These are phyloP conservation scores for Umimayanthus chanpuru DNA, from an alignment of 92 coral and sea anemone species.

Conservation along the genomic window DNA sequence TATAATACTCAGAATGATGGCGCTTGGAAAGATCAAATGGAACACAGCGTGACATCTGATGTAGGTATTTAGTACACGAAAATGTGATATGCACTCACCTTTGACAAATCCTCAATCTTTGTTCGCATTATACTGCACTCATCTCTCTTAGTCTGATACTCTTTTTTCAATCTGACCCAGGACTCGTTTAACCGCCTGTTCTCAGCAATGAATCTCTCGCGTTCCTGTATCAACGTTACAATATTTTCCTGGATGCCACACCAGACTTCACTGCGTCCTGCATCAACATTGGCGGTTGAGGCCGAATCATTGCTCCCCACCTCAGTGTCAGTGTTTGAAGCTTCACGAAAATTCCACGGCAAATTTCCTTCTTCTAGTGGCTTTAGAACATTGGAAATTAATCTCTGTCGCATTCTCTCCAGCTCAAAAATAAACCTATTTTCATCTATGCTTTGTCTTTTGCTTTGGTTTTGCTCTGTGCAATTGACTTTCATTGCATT, in stretches of 20 bases:
- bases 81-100: neutral
- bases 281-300: slow-evolving; percentile 30
- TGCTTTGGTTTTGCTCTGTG: slow-evolving; percentile 33
- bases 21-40: neutral
- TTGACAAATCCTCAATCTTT: neutral
- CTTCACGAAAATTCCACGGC: slow-evolving; percentile 14
- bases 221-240: slow-evolving; percentile 53
- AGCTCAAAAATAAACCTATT: slow-evolving; percentile 42
- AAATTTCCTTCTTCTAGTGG: slow-evolving; percentile 60
- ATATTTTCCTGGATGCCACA: slow-evolving; percentile 50
- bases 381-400: slow-evolving; percentile 60
- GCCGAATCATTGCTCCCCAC: slow-evolving; percentile 47
- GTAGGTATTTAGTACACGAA: neutral
- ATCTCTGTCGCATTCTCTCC: slow-evolving; percentile 59
- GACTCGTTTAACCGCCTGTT: slow-evolving; percentile 46
- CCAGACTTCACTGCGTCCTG: slow-evolving; percentile 9
- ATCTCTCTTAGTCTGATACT: neutral
- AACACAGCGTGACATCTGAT: neutral
- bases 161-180: slow-evolving; percentile 33
- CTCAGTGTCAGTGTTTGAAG: slow-evolving; percentile 40
- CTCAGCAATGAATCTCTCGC: slow-evolving; percentile 44
- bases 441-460: slow-evolving; percentile 43
- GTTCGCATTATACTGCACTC: slow-evolving; percentile 14
- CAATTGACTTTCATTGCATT: neutral
- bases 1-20: too few relatives aligned